These are phyloP conservation scores for Platycercus adscitus DNA, from an alignment of 2,113 vertebrate species.

Conservation along the genomic window DNA sequence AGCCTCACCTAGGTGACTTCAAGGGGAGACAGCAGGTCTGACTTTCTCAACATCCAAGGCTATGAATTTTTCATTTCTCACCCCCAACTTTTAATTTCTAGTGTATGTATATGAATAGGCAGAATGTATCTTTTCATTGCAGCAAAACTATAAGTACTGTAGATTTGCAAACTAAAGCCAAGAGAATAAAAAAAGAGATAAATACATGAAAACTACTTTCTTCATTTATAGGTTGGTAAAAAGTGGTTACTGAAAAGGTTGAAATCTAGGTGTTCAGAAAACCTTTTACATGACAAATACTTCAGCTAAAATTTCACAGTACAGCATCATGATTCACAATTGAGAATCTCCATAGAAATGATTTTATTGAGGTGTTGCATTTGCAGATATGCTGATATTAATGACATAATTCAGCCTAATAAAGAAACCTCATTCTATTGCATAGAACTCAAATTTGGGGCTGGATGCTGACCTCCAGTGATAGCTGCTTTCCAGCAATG, in stretches of 20 bases:
- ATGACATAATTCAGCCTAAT: background rate
- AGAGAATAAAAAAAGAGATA: background rate
- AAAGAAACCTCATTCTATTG: background rate
- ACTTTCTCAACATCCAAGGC: slow-evolving; percentile 28
- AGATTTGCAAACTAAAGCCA: background rate
- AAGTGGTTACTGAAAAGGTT: background rate
- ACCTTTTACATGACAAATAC: background rate
- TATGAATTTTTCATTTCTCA: slow-evolving; percentile 53
- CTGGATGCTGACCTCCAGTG: background rate
- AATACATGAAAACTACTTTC: background rate
- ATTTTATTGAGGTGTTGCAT: background rate
- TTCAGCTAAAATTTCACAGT: background rate
- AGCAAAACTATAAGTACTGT: background rate
- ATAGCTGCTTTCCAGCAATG: background rate
- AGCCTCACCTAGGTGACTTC: slow-evolving; percentile 58
- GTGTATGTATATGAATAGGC: background rate
- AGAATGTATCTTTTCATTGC: background rate
- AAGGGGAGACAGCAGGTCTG: slow-evolving; percentile 56
- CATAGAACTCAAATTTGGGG: background rate
- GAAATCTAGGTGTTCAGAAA: background rate
- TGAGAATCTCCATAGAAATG: background rate
- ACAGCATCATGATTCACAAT: background rate
- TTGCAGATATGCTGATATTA: background rate
- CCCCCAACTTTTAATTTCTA: slow-evolving; percentile 18
- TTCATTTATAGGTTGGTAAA: background rate